Evolutionary conservation across 2,113 vertebrate genomes (phyloP), one percentile per base, ranked within the genome.

Genomic region (Daubentonia madagascariensis): DNA sequence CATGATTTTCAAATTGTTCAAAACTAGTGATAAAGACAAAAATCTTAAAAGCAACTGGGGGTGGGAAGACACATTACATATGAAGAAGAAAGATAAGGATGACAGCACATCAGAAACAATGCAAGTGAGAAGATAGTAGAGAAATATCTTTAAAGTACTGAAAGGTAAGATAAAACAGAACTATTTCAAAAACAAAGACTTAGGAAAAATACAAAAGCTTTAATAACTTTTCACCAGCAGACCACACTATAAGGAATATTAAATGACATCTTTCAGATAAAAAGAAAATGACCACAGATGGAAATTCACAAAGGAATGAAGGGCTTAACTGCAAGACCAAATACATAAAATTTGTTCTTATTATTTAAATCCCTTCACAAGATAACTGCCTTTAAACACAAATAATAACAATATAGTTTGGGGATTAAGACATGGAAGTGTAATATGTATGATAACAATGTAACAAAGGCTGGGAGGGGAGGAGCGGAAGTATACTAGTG

Each of bases 391-490:
- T 57, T 45, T 67, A 45, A 72, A 22, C 35, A 59, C 30, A 79
- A 45, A 25, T 1, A 20, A 18, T 2, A 35, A 6, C 37, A 8
- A 3, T 3, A n/a, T 7, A 0, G 22, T 35, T 10, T n/a, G 23
- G 8, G 50, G 67, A 8, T 87, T 10, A 57, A 0, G 23, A 30
- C 14, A 1, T 3, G 20, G 68, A 22, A 37, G 72, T 61, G 32
- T 14, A 5, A 13, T 1, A 0, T 1, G 14, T 32, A 0, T 6
- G 30, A 43, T 8, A 17, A 50, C 9, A 16, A 0, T 8, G 6
- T 43, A 85, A 35, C 32, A 20, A 12, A 79, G 13, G 22, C 9
- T 6, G 35, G 18, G 37, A 45, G 65, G 57, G 25, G 35, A 8
- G 35, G 6, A 28, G 22, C 2, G 12, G 5, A 4, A 35, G 22